Evolutionary conservation across 2,797 vertebrate species (phyloP).

Genomic region (Crossoptilon crossoptilon): DNA sequence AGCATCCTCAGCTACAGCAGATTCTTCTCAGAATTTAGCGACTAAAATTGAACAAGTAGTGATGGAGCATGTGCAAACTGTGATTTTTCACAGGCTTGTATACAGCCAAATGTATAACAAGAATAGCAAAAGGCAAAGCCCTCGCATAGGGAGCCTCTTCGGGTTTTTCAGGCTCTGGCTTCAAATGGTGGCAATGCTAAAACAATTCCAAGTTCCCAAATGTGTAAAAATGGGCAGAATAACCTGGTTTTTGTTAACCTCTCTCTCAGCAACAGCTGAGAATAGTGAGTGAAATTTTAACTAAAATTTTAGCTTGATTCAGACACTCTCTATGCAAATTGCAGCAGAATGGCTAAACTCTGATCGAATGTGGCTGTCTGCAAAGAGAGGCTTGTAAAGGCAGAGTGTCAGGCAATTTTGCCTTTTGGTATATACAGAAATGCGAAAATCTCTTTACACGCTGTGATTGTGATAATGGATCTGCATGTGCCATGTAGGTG

Average conservation of each 20-base stretch:
- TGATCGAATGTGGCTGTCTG: background rate
- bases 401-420: background rate
- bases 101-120: slow-evolving; percentile 46
- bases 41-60: slow-evolving; percentile 35
- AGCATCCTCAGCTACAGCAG: slow-evolving; percentile 49
- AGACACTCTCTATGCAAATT: background rate
- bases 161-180: slow-evolving; percentile 26
- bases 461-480: accelerated
- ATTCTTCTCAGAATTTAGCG: slow-evolving; percentile 37
- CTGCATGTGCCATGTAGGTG: background rate
- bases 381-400: background rate
- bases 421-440: background rate
- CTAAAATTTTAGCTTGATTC: background rate
- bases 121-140: slow-evolving; percentile 63
- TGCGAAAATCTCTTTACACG: background rate
- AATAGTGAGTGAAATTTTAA: background rate
- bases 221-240: background rate
- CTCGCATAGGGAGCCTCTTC: background rate
- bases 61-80: slow-evolving; percentile 68
- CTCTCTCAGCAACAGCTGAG: background rate
- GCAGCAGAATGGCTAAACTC: slow-evolving; percentile 4
- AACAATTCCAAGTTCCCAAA: slow-evolving; percentile 15
- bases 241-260: slow-evolving; percentile 17
- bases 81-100: slow-evolving; percentile 68
- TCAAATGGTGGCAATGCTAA: slow-evolving; percentile 4